Evolutionary conservation across 2,888 invertebrate species (phyloP), one percentile per base, ranked within the genome.

Genomic region (Leuctra nigra): DNA sequence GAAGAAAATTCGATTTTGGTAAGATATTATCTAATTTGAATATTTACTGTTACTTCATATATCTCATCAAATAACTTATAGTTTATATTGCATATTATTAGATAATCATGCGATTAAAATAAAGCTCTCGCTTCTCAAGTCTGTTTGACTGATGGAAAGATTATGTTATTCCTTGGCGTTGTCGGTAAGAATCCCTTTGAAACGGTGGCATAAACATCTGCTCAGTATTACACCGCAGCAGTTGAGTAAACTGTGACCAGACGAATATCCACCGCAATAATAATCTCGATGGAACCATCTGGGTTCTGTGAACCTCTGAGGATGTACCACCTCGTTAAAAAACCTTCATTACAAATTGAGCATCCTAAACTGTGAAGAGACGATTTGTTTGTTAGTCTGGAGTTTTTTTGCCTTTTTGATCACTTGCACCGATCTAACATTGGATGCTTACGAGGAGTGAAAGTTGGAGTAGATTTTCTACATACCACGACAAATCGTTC

Each of bases 321-420:
- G 20, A 35, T 33, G 23, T 35, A 20, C 22, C 50, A 50, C 50
- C 50, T 50, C 50, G 33, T 50, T 50, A 50, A 50, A 50, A 50
- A 50, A 35, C 20, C 50, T 50, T 50, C 50, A 50, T 50, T 50
- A 50, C 50, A 50, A 50, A 50, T 35, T 50, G 50, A 50, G 50
- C 35, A 18, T 20, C 33, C 44, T 47, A 57, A 57, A 57, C 57
- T 57, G 57, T 57, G 57, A 57, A 54, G 44, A 41, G 47, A 57
- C 47, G 16, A 29, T 18, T 23, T 57, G 57, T 57, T 57, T 57
- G 38, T 57, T 57, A 25, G 54, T 57, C 25, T n/a, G 35, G 22
- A 2, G 50, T 4, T 33, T 33, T 29, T 33, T 33, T 50, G 33
- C 50, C 50, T 50, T 50, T 44, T 50, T 50, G 50, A 50, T 50